Evolutionary conservation across 1,140 invertebrate genomes (phyloP).

Genomic region (Brachystomella parvula): DNA sequence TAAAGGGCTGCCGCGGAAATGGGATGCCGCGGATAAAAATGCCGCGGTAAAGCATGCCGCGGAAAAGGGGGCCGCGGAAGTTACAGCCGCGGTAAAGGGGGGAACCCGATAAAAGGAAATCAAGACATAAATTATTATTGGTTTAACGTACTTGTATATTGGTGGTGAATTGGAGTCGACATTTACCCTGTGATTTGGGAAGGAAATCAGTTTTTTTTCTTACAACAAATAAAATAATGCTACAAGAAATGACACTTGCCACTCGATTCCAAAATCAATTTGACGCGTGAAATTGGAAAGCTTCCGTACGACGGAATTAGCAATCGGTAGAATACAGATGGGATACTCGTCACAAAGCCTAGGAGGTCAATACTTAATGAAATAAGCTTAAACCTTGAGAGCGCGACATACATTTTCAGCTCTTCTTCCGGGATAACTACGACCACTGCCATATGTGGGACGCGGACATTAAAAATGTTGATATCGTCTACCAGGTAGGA

Average conservation of each 20-base stretch:
- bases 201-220: too few species aligned
- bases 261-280: constrained; percentile 28
- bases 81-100: too few species aligned
- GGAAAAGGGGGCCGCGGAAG: too few species aligned
- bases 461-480: constrained; percentile 9
- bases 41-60: too few species aligned
- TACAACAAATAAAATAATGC: too few species aligned
- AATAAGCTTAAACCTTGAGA: neutral
- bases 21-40: too few species aligned
- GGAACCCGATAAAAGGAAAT: too few species aligned
- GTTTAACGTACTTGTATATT: neutral
- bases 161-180: neutral
- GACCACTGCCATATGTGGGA: constrained; percentile 6
- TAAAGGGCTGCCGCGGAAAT: too few species aligned
- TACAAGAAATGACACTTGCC: too few species aligned
- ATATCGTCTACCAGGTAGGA: constrained; percentile 15
- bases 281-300: constrained; percentile 9
- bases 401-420: neutral
- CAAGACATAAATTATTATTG: neutral
- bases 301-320: constrained; percentile 1
- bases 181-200: too few species aligned
- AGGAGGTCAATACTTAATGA: neutral
- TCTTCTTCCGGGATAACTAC: neutral
- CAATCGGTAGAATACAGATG: neutral
- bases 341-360: neutral